A percentile compares a stretch with the other conserved stretches of the same genome.
phyloP scores from a whole-genome alignment of 2,797 vertebrate genomes.

The Enoplosus armatus region DNA sequence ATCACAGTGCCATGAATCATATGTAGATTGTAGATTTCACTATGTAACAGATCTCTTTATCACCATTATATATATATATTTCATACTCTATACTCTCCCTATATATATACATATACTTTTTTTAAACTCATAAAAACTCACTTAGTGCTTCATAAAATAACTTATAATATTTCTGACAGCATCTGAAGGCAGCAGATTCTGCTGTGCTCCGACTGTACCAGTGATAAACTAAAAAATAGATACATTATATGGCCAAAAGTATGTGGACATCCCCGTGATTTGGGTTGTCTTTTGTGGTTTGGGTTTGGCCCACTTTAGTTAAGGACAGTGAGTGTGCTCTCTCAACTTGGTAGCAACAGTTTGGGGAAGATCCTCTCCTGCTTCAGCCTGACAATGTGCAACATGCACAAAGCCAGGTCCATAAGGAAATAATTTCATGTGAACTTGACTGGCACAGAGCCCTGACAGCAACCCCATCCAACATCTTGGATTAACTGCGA shows the following conservation, averaged over 20 bases:
- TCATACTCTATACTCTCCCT: too few relatives aligned
- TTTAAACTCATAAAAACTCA: slow-evolving; percentile 2
- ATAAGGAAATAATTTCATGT: background rate
- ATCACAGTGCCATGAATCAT: background rate
- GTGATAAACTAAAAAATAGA: background rate
- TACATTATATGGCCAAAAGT: background rate
- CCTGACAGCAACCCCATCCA: background rate
- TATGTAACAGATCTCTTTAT: background rate
- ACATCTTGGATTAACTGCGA: background rate
- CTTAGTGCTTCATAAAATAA: background rate
- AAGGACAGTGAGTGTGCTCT: background rate
- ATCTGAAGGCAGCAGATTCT: background rate
- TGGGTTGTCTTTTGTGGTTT: background rate
- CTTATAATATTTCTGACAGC: background rate
- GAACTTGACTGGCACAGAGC: too few relatives aligned
- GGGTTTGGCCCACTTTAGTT: background rate
- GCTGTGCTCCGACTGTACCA: background rate
- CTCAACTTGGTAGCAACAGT: too few relatives aligned
- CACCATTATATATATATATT: too few relatives aligned
- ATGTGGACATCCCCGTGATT: background rate
- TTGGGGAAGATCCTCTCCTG: background rate
- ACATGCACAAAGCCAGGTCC: background rate
- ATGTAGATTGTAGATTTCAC: background rate
- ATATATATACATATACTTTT: too few relatives aligned
- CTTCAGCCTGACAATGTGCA: too few relatives aligned